These are phyloP conservation scores for Ariopsis seemanni DNA, from an alignment of 2,113 vertebrate genomes.

Conservation along the genomic window DNA sequence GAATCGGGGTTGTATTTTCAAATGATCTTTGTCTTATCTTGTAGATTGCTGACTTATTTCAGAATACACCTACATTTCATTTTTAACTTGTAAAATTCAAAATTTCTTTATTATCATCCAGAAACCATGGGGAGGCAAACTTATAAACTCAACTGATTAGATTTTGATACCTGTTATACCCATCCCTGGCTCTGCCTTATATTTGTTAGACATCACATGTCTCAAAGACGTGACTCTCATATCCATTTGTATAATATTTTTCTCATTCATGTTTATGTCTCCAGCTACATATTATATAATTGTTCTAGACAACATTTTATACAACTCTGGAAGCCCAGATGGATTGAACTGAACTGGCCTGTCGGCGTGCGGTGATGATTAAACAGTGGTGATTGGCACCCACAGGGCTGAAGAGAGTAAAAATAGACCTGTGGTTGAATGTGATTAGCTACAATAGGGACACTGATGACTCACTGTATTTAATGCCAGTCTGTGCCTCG, in stretches of 20 bases:
- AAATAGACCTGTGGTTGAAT: not conserved
- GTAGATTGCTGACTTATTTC: not conserved
- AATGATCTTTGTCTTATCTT: not conserved
- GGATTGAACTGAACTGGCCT: constrained; percentile 15
- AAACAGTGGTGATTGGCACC: constrained; percentile 35
- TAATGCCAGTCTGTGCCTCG: constrained; percentile 31
- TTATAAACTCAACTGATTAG: not conserved
- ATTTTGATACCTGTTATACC: not conserved
- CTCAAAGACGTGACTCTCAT: not conserved
- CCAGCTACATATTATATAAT: not conserved
- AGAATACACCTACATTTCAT: not conserved
- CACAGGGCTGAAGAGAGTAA: not conserved
- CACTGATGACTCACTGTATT: constrained; percentile 33
- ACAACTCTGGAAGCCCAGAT: constrained; percentile 1
- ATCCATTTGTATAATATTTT: not conserved
- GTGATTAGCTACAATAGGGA: constrained; percentile 20
- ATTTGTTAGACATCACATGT: not conserved
- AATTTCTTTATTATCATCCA: not conserved
- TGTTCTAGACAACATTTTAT: not conserved
- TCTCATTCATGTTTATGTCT: not conserved
- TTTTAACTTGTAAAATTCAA: not conserved
- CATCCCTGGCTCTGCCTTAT: not conserved
- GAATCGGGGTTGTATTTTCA: not conserved
- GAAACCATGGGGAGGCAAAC: not conserved
- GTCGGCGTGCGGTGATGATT: not conserved